Percentiles rank a stretch among this genome's conserved stretches.
Evolutionary conservation across 1,140 invertebrate species (phyloP).

Genomic region (Heterodera carotae): DNA sequence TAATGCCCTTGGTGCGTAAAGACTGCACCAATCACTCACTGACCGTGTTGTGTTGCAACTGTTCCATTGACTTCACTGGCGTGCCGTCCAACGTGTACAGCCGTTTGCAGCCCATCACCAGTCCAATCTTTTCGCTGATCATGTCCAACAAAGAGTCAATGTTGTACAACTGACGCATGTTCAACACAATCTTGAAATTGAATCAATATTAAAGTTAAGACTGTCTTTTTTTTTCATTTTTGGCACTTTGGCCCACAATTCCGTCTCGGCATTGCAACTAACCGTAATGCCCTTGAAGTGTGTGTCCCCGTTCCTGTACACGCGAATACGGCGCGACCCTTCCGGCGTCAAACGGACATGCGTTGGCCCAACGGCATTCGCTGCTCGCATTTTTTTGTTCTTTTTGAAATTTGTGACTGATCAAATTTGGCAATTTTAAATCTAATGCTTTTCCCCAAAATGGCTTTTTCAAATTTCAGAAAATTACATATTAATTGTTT

Average conservation of each 20-base stretch:
- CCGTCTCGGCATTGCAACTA: neutral
- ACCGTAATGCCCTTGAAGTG: conserved; percentile 48
- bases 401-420: neutral
- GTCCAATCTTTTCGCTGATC: conserved; percentile 41
- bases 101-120: conserved; percentile 31
- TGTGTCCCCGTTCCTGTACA: conserved; percentile 47
- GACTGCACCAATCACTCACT: neutral
- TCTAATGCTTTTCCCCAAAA: neutral
- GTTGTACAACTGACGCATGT: conserved; percentile 42
- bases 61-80: conserved; percentile 4
- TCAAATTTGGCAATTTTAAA: neutral
- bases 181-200: conserved; percentile 36
- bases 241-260: no score
- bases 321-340: conserved; percentile 35
- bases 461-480: neutral
- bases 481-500: neutral
- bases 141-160: conserved; percentile 44
- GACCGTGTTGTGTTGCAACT: conserved; percentile 19
- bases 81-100: conserved; percentile 42
- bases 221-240: no score
- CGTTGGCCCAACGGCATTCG: neutral
- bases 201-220: no score
- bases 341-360: conserved; percentile 31
- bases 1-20: neutral
- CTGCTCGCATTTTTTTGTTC: neutral